Conservation (phyloP, 2,113 vertebrate genomes). For the Leucopternis melanops region DNA sequence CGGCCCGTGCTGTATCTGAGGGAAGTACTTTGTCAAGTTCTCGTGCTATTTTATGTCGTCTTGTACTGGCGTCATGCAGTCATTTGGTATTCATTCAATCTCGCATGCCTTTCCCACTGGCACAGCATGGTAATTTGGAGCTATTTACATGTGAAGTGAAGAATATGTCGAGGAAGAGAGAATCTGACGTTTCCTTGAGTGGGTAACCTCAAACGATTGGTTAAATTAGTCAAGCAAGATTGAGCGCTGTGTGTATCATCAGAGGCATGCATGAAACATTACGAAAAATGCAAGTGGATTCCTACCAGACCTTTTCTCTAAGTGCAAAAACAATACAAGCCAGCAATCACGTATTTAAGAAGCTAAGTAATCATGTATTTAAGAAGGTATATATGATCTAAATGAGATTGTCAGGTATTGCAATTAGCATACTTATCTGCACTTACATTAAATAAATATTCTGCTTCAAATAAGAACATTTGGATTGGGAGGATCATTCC, state of each 20-base stretch:
- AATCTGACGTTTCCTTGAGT: background rate
- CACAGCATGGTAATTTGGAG: background rate
- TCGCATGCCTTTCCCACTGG: background rate
- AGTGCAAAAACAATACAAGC: background rate
- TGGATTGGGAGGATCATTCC: background rate
- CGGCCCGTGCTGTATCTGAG: background rate
- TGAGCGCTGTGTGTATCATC: background rate
- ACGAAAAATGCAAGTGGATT: background rate
- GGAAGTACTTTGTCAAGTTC: background rate
- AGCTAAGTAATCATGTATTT: background rate
- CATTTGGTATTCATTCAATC: background rate
- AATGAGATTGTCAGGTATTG: background rate
- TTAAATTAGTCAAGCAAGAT: background rate
- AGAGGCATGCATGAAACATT: background rate
- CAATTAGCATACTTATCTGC: background rate
- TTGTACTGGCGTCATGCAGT: background rate
- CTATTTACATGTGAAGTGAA: background rate
- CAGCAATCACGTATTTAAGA: background rate
- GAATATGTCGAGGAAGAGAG: background rate
- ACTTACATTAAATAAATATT: background rate
- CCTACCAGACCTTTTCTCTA: background rate
- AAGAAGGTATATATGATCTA: background rate
- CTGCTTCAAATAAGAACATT: background rate
- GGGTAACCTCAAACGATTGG: background rate
- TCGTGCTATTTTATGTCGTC: background rate